A percentile compares a stretch with the other conserved stretches of the same genome.
Evolutionary conservation across 2,797 vertebrate genomes (phyloP).

Genomic region (Manis pentadactyla): DNA sequence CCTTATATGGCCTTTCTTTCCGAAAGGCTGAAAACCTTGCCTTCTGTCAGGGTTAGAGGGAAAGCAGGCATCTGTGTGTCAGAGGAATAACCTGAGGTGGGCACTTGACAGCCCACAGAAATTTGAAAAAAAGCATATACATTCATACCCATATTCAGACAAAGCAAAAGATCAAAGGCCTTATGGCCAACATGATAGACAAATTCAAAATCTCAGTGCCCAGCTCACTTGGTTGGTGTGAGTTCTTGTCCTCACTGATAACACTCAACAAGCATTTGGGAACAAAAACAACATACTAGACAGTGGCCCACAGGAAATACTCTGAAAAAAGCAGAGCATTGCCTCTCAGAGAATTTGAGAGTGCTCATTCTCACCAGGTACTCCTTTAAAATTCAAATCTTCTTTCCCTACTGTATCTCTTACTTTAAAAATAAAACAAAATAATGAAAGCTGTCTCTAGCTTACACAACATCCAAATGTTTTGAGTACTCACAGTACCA

Average conservation of each 20-base stretch:
- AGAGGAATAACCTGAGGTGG: background rate
- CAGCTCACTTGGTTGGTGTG: background rate
- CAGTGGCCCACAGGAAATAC: background rate
- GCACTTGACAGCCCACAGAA: background rate
- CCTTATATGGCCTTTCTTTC: background rate
- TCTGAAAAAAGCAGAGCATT: background rate
- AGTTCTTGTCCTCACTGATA: background rate
- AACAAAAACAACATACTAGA: background rate
- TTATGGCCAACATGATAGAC: background rate
- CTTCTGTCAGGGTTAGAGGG: accelerated
- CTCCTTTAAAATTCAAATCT: background rate
- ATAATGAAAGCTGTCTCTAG: slow-evolving; percentile 35
- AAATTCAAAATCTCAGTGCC: background rate
- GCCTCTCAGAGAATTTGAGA: background rate
- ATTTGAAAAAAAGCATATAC: accelerated
- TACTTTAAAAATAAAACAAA: slow-evolving; percentile 48
- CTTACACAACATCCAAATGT: slow-evolving; percentile 51
- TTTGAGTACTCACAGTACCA: slow-evolving; percentile 7
- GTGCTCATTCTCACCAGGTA: background rate
- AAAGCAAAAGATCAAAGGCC: background rate
- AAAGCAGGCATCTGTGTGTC: background rate
- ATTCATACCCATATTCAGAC: background rate
- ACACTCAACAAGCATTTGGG: background rate
- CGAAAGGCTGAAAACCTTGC: background rate
- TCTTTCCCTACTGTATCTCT: slow-evolving; percentile 5